These are phyloP conservation scores for Leptinotarsa peninsularis DNA, from an alignment of 2,888 invertebrate species.

Conservation along the genomic window DNA sequence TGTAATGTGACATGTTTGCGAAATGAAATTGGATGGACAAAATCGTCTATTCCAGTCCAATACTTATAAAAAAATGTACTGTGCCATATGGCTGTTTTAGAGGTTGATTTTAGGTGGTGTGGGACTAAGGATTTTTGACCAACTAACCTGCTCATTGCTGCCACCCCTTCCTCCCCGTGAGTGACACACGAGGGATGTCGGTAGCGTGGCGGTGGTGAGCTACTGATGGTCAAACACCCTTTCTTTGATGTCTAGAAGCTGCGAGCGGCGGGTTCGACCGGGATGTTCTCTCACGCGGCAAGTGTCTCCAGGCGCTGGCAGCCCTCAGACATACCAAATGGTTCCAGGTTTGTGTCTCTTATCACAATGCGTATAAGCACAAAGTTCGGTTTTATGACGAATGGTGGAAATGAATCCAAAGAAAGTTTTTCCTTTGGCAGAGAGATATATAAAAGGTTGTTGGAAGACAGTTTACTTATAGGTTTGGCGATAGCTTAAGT, in stretches of 20 bases:
- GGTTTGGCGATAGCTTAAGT: too few relatives aligned
- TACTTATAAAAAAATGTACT: constrained; percentile 62
- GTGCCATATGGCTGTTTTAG: constrained; percentile 63
- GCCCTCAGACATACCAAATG: constrained; percentile 99
- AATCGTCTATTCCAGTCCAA: constrained; percentile 58
- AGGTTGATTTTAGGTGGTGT: constrained; percentile 67
- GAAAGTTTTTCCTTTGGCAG: constrained; percentile 11
- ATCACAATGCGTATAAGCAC: constrained; percentile 55
- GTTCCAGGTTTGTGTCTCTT: constrained; percentile 93
- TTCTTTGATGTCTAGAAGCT: constrained; percentile 68
- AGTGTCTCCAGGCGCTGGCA: constrained; percentile 99
- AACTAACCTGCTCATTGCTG: constrained; percentile 69
- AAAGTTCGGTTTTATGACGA: constrained; percentile 16
- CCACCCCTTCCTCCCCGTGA: constrained; percentile 29
- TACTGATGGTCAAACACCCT: constrained; percentile 83
- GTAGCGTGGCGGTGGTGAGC: constrained; percentile 58
- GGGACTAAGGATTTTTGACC: constrained; percentile 79
- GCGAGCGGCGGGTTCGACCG: constrained; percentile 99
- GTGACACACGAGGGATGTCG: constrained; percentile 22
- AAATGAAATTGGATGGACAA: constrained; percentile 29
- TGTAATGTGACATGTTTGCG: constrained; percentile 6
- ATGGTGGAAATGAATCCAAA: not conserved
- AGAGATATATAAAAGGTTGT: not conserved
- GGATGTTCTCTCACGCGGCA: constrained; percentile 96
- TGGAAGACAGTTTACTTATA: too few relatives aligned